These are phyloP conservation scores for Gryllus longicercus DNA, from an alignment of 2,888 invertebrate species.

Conservation along the genomic window DNA sequence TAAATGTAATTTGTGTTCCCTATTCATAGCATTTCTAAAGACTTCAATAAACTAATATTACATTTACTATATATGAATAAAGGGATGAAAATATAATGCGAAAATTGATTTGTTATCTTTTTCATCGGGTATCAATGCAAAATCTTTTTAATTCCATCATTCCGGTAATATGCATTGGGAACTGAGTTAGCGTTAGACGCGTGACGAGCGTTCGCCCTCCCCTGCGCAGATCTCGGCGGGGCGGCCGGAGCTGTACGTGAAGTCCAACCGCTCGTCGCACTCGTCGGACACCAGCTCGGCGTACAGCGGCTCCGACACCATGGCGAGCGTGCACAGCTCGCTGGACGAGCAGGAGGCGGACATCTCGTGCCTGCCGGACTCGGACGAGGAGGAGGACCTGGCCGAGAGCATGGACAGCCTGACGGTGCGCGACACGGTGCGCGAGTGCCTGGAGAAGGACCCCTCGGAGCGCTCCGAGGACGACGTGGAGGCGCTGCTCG, in stretches of 20 bases:
- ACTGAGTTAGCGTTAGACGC: too few species aligned
- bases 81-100: too few species aligned
- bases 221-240: slow-evolving; percentile 33
- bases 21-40: too few species aligned
- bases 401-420: slow-evolving; percentile 89
- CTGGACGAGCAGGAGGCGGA: slow-evolving; percentile 79
- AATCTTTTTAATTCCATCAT: too few species aligned
- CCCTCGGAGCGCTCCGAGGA: slow-evolving; percentile 92
- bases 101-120: too few species aligned
- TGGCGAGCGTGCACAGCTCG: slow-evolving; percentile 88
- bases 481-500: slow-evolving; percentile 90
- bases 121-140: too few species aligned
- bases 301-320: slow-evolving; percentile 93
- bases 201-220: too few species aligned
- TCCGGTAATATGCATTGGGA: too few species aligned
- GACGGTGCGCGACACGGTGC: slow-evolving; percentile 87
- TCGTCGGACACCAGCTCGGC: slow-evolving; percentile 95
- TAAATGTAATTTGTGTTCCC: too few species aligned
- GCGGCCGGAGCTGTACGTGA: slow-evolving; percentile 75
- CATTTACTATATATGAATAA: too few species aligned
- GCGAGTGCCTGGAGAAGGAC: slow-evolving; percentile 97
- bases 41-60: too few species aligned
- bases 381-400: slow-evolving; percentile 91
- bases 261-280: slow-evolving; percentile 76
- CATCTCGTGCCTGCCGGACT: slow-evolving; percentile 91